Conservation (phyloP, 2,113 vertebrate species). For the Pipa parva region DNA sequence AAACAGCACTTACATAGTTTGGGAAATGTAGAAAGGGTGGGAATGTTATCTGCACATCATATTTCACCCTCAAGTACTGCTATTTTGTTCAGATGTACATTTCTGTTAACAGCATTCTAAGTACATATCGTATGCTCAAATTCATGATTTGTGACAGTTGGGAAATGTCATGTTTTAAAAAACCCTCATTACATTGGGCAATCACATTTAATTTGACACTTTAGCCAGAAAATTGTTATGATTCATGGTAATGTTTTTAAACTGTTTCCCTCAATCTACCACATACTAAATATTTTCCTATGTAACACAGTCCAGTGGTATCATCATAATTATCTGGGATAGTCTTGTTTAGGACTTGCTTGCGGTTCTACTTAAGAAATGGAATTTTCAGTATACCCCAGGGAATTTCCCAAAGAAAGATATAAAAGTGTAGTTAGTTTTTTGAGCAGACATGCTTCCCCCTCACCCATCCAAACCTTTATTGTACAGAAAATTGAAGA, state of each 20-base stretch:
- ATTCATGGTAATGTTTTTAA: constrained; percentile 19
- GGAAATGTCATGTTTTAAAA: constrained; percentile 17
- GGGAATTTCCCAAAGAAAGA: too few species aligned
- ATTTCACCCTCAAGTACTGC: constrained; percentile 14
- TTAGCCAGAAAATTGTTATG: constrained; percentile 2
- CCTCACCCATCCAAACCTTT: too few species aligned
- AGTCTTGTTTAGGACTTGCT: not conserved
- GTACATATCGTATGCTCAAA: not conserved
- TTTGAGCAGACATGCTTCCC: too few species aligned
- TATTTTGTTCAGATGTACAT: constrained; percentile 21
- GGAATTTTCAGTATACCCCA: too few species aligned
- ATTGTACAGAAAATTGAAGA: too few species aligned
- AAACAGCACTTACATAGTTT: constrained; percentile 10
- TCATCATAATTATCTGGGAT: not conserved
- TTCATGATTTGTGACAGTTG: constrained; percentile 12
- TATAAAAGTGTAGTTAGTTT: too few species aligned
- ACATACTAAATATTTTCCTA: not conserved
- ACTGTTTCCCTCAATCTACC: constrained; percentile 10
- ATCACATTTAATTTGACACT: constrained; percentile 6
- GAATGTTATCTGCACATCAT: constrained; percentile 23
- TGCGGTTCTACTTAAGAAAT: not conserved
- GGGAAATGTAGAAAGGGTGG: constrained; percentile 15
- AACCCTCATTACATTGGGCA: constrained; percentile 21
- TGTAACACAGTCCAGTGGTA: not conserved
- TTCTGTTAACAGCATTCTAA: constrained; percentile 8